Evolutionary conservation across 1,140 invertebrate genomes (phyloP).

Genomic region (Magallana angulata): DNA sequence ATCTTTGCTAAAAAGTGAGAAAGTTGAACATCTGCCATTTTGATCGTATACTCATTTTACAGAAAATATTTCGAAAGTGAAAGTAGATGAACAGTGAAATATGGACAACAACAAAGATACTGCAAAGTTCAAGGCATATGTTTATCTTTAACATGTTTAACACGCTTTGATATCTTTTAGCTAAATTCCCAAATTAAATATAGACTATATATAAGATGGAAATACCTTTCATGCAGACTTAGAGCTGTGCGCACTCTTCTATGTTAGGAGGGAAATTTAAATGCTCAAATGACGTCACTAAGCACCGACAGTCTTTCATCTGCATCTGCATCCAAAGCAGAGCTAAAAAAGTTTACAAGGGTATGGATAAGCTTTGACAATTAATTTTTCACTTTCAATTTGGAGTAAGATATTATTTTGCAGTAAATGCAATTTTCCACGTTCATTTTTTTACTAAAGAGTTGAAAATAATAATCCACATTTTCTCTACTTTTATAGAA

Average conservation of each 20-base stretch:
- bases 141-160: too few species aligned
- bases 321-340: constrained; percentile 22
- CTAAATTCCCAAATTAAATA: too few species aligned
- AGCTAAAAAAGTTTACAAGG: background rate
- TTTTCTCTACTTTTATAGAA: too few species aligned
- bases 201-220: too few species aligned
- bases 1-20: constrained; percentile 44
- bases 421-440: too few species aligned
- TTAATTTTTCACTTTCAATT: too few species aligned
- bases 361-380: background rate
- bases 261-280: constrained; percentile 16
- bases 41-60: background rate
- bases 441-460: too few species aligned
- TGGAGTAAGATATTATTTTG: too few species aligned
- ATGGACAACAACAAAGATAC: background rate
- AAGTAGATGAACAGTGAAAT: constrained; percentile 6
- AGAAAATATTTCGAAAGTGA: constrained; percentile 40
- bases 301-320: background rate
- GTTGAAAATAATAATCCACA: too few species aligned
- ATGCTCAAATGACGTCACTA: background rate
- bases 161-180: too few species aligned
- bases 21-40: constrained; percentile 23
- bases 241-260: background rate
- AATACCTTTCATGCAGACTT: background rate
- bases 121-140: background rate